phyloP scores from a whole-genome alignment of 2,797 vertebrate species.

The Acanthurus leucopareius region DNA sequence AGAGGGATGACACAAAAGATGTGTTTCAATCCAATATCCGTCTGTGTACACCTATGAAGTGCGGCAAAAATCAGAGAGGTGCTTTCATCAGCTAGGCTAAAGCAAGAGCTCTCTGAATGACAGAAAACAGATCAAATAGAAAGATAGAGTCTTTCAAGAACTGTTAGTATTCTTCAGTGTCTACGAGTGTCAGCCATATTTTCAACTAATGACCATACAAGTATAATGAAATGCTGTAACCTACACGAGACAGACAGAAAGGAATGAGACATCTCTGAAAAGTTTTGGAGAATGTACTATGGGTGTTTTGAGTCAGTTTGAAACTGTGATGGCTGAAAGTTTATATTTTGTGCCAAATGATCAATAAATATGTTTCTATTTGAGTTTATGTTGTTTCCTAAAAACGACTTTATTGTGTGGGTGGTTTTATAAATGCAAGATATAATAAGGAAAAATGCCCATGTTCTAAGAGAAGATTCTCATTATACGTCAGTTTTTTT shows the following conservation, averaged over 20 bases:
- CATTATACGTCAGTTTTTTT: neutral
- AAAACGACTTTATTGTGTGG: neutral
- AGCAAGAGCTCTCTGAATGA: neutral
- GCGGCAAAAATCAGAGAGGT: constrained; percentile 9
- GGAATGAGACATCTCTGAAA: constrained; percentile 22
- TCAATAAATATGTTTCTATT: constrained; percentile 10
- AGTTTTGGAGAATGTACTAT: constrained; percentile 8
- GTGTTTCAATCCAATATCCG: constrained; percentile 6
- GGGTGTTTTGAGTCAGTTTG: constrained; percentile 19
- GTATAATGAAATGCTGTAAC: constrained; percentile 18
- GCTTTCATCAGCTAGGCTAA: neutral
- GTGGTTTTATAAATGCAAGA: neutral
- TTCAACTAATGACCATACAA: constrained; percentile 13
- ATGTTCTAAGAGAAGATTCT: neutral
- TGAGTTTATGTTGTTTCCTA: neutral
- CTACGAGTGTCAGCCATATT: constrained; percentile 19
- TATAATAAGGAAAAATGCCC: neutral
- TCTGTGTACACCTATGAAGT: constrained; percentile 5
- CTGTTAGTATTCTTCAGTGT: constrained; percentile 13
- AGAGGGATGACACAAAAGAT: constrained; percentile 5
- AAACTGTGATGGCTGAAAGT: neutral
- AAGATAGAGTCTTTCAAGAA: constrained; percentile 20
- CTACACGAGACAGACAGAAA: constrained; percentile 9
- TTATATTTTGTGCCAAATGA: constrained; percentile 12
- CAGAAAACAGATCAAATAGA: constrained; percentile 29